Base-by-base conservation (phyloP, 2,888 invertebrate genomes). In the Cantharis rufa region DNA sequence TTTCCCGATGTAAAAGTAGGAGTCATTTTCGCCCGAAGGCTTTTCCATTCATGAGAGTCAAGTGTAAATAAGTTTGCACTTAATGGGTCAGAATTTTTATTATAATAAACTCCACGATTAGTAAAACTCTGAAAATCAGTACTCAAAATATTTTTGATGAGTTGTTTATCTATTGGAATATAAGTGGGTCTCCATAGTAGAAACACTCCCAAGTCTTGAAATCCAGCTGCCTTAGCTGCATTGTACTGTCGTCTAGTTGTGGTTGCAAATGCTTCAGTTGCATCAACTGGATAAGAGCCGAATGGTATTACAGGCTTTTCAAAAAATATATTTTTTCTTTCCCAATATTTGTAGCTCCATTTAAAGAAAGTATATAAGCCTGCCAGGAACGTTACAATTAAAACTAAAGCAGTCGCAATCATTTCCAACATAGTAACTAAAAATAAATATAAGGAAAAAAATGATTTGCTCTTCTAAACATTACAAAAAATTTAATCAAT, bases 1-100 rank as follows among this genome's bases (percentile, higher is more conserved):
- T 92, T 93, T 10, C 91, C 92, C 0, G 92, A 89, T 0, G 93
- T 90, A 81, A 93, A 94, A 0, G 91, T 90, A 0, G 93, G 92
- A 0, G 92, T 90, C 82, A 93, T 85, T 81, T 92, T 92, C 0
- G 88, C 78, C 13, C 93, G 88, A 18, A 93, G 84, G 15, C 87
- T 89, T 82, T 89, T 92, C 93, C 94, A 94, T 28, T 89, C 87
- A 10, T 89, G 86, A 0, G 90, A 91, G 71, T 88, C 88, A 64
- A 90, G 83, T 78, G 89, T 87, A 80, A 93, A 91, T 1, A 93
- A 83, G 83, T 91, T 90, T 0, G 88, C 90, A 0, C 90, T 89
- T 24, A 92, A 79, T 0, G 90, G 91, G 85, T 93, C 92, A 1
- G 89, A 87, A 10, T 89, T 85, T 66, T 91, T 91, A 71, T 92